Evolutionary conservation across 2,888 invertebrate genomes (phyloP).

Genomic region (Nomada goodeniana): DNA sequence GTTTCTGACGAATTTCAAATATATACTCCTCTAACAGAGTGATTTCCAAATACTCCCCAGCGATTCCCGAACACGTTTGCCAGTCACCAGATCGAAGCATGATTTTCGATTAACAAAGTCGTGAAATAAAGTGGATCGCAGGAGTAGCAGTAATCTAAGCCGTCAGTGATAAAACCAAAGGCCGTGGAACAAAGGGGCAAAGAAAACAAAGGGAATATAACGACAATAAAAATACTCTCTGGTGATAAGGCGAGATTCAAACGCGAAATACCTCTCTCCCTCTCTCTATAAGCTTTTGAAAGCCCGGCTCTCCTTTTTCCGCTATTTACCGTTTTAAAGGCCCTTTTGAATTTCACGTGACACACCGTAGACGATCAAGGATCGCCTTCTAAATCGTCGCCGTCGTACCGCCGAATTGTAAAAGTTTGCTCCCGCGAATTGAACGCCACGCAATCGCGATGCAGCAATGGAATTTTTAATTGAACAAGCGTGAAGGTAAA

Average conservation of each 20-base stretch:
- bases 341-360: constrained; percentile 18
- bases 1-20: too few relatives aligned
- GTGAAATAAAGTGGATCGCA: constrained; percentile 14
- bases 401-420: background rate
- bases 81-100: background rate
- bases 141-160: background rate
- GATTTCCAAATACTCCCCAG: background rate
- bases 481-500: background rate
- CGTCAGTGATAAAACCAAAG: constrained; percentile 43
- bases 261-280: constrained; percentile 15
- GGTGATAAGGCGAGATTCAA: constrained; percentile 44
- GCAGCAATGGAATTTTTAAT: constrained; percentile 22
- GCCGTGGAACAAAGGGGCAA: constrained; percentile 43
- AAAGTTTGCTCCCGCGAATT: background rate
- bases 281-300: constrained; percentile 9
- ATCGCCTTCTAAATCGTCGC: constrained; percentile 12
- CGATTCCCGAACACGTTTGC: background rate
- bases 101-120: background rate
- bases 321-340: constrained; percentile 9
- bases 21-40: background rate
- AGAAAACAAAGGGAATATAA: constrained; percentile 58
- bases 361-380: constrained; percentile 8
- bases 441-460: background rate
- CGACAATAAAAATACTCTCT: constrained; percentile 44
- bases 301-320: background rate